Evolutionary conservation across 1,140 invertebrate species (phyloP).

Genomic region (Ooceraea biroi): DNA sequence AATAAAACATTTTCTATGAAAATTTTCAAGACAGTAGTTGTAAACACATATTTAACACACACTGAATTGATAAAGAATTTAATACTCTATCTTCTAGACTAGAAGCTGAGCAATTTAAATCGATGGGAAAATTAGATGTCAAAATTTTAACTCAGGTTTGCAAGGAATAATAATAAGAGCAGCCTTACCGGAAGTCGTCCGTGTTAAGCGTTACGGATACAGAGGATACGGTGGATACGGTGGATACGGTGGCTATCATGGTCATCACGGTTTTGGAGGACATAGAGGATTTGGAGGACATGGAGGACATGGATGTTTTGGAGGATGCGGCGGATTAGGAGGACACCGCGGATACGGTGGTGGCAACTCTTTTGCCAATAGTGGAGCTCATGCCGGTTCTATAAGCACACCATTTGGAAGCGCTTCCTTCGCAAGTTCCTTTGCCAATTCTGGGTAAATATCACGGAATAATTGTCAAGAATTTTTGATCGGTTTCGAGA

Average conservation of each 20-base stretch:
- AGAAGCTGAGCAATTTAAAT: neutral
- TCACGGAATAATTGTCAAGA: neutral
- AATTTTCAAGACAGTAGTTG: no score
- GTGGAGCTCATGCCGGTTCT: conserved; percentile 61
- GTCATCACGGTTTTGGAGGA: conserved; percentile 5
- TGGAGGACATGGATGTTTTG: conserved; percentile 15
- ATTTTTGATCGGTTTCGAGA: neutral
- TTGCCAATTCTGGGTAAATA: conserved; percentile 68
- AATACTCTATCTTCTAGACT: neutral
- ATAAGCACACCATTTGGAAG: conserved; percentile 69
- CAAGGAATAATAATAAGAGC: conserved; percentile 40
- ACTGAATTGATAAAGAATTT: neutral
- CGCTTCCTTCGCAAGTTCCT: conserved; percentile 58
- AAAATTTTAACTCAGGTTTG: conserved; percentile 20
- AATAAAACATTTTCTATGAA: no score
- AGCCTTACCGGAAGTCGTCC: conserved; percentile 39
- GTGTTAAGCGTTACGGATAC: conserved; percentile 11
- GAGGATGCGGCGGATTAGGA: neutral
- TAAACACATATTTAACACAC: no score
- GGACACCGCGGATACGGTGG: neutral
- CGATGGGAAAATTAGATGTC: neutral
- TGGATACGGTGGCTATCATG: neutral
- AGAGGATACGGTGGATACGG: conserved; percentile 18
- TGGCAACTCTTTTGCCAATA: conserved; percentile 48
- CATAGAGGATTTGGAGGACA: conserved; percentile 36